Conservation (phyloP, 2,888 invertebrate genomes). For the Cryptus armator region DNA sequence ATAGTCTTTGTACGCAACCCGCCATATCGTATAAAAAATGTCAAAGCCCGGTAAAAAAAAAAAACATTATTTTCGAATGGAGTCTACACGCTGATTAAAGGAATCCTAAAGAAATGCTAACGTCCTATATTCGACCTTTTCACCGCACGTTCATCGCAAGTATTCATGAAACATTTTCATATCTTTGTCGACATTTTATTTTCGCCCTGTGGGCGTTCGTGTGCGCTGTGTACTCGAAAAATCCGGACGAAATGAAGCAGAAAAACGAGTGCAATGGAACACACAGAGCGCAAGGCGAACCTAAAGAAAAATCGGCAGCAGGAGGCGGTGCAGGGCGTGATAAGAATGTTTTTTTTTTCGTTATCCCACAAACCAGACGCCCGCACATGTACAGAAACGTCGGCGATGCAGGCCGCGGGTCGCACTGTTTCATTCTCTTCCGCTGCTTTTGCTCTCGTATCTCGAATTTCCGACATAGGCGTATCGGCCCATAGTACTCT, state of each 20-base stretch:
- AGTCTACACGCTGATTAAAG: neutral
- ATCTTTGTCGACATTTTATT: conserved; percentile 24
- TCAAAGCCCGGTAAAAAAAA: too few relatives aligned
- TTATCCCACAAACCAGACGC: conserved; percentile 50
- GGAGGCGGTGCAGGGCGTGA: conserved; percentile 59
- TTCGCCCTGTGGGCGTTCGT: conserved; percentile 1
- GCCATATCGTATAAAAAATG: too few relatives aligned
- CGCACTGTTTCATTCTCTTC: conserved; percentile 30
- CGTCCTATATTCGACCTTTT: neutral
- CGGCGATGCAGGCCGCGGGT: conserved; percentile 5
- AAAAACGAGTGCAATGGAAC: neutral
- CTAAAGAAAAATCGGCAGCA: conserved; percentile 4
- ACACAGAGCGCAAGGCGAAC: conserved; percentile 21
- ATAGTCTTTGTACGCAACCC: neutral
- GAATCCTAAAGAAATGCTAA: neutral
- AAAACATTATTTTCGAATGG: too few relatives aligned
- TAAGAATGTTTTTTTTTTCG: conserved; percentile 35
- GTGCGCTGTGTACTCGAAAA: conserved; percentile 14
- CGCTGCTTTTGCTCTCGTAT: conserved; percentile 47
- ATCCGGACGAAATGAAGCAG: conserved; percentile 18
- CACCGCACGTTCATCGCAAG: neutral
- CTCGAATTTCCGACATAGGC: conserved; percentile 57
- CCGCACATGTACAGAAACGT: conserved; percentile 9
- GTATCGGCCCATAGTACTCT: conserved; percentile 40
- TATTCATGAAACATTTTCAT: neutral